Evolutionary conservation across 2,888 invertebrate genomes (phyloP).

Genomic region (Limnephilus lunatus): DNA sequence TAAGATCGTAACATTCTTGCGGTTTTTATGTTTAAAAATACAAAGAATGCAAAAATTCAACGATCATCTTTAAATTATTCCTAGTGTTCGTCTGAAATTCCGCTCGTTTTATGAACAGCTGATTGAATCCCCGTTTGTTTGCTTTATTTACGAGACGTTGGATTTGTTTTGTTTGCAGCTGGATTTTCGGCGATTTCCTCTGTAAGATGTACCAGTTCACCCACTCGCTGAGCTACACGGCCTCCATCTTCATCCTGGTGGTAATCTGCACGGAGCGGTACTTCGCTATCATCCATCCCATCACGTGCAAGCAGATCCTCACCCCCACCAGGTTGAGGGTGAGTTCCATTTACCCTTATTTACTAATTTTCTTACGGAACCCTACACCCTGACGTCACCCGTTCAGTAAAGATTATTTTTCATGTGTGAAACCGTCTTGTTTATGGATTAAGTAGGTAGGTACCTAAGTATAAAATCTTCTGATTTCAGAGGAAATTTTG

Average conservation of each 20-base stretch:
- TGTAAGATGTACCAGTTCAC: conserved; percentile 96
- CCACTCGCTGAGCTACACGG: conserved; percentile 92
- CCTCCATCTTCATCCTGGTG: conserved; percentile 92
- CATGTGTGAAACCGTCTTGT: too few species aligned
- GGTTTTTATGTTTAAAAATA: not conserved
- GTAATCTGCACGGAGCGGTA: conserved; percentile 92
- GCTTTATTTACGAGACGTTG: not conserved
- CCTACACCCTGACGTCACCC: too few species aligned
- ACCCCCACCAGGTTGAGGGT: conserved; percentile 86
- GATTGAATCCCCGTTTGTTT: not conserved
- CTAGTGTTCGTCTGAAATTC: not conserved
- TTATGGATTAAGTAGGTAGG: too few species aligned
- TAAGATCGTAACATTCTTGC: not conserved
- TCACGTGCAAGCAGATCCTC: conserved; percentile 89
- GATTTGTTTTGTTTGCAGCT: conserved; percentile 75
- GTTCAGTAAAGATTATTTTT: too few species aligned
- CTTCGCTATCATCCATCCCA: conserved; percentile 90
- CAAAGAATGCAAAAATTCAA: not conserved
- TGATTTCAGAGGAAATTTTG: too few species aligned
- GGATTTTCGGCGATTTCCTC: conserved; percentile 89
- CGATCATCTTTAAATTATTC: not conserved
- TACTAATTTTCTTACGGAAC: not conserved
- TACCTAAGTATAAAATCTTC: too few species aligned
- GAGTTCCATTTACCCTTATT: conserved; percentile 67
- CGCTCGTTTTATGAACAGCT: not conserved